Evolutionary conservation across 1,140 invertebrate genomes (phyloP).

Genomic region (Manduca sexta): DNA sequence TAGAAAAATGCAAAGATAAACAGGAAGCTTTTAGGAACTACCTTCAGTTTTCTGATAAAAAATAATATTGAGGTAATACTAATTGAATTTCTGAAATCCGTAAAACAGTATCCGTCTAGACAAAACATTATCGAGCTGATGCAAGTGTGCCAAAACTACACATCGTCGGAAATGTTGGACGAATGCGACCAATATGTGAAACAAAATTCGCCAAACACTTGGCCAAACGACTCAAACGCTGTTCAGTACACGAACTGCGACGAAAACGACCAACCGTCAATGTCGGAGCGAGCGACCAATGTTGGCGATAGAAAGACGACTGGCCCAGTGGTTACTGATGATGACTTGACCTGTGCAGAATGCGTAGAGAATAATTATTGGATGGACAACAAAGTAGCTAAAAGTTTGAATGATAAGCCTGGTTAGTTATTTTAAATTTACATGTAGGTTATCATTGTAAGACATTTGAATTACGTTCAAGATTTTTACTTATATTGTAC

Average conservation of each 20-base stretch:
- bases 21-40: too few species aligned
- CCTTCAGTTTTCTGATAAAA: too few species aligned
- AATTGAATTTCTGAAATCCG: too few species aligned
- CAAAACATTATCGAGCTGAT: conserved; percentile 30
- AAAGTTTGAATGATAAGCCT: too few species aligned
- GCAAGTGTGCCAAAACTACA: conserved; percentile 20
- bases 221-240: background rate
- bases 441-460: background rate
- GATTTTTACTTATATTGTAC: too few species aligned
- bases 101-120: background rate
- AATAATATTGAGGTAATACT: too few species aligned
- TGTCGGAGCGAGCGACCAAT: too few species aligned
- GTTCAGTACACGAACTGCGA: too few species aligned
- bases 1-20: too few species aligned
- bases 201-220: conserved; percentile 4
- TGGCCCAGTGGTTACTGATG: background rate
- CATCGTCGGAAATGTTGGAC: conserved; percentile 13
- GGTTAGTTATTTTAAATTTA: background rate
- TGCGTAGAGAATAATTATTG: conserved; percentile 30
- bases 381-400: conserved; percentile 10
- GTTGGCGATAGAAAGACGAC: too few species aligned
- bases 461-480: too few species aligned
- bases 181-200: background rate
- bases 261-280: too few species aligned
- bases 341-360: conserved; percentile 16